Conservation (phyloP, 2,113 vertebrate species). For the Phodopus roborovskii region DNA sequence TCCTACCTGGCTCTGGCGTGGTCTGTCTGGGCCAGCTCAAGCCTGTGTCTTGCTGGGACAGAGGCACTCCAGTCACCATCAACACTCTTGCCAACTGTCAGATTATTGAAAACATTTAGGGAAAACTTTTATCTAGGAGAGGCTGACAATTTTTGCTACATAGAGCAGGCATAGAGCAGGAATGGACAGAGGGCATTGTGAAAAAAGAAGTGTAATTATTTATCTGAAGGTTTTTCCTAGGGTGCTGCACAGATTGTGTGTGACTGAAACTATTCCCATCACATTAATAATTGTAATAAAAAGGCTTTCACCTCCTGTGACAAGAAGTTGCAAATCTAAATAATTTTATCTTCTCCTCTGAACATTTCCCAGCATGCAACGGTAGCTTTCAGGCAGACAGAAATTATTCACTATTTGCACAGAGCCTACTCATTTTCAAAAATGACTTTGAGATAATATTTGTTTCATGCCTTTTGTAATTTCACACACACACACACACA, state of each 20-base stretch:
- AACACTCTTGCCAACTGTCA: not conserved
- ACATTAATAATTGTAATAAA: constrained; percentile 72
- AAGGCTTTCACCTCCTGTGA: constrained; percentile 73
- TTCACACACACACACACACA: too few relatives aligned
- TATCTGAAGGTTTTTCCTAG: constrained; percentile 53
- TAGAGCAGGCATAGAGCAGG: too few relatives aligned
- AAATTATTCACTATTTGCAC: constrained; percentile 70
- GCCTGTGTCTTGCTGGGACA: not conserved
- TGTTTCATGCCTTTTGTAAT: constrained; percentile 61
- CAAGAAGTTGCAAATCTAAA: constrained; percentile 79
- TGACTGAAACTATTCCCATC: constrained; percentile 61
- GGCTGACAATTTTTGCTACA: too few relatives aligned
- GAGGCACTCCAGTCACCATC: rapidly evolving
- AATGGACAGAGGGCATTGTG: not conserved
- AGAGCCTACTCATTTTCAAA: constrained; percentile 72
- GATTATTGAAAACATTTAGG: not conserved
- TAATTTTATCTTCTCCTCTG: constrained; percentile 74
- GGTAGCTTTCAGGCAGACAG: constrained; percentile 66
- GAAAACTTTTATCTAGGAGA: not conserved
- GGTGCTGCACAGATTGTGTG: constrained; percentile 29
- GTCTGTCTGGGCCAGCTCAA: not conserved
- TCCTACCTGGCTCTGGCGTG: not conserved
- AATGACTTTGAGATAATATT: constrained; percentile 68
- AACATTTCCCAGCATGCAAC: constrained; percentile 73
- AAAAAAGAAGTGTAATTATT: constrained; percentile 73